Base-by-base conservation (phyloP, 2,888 invertebrate species). In the Troides oblongomaculatus region DNA sequence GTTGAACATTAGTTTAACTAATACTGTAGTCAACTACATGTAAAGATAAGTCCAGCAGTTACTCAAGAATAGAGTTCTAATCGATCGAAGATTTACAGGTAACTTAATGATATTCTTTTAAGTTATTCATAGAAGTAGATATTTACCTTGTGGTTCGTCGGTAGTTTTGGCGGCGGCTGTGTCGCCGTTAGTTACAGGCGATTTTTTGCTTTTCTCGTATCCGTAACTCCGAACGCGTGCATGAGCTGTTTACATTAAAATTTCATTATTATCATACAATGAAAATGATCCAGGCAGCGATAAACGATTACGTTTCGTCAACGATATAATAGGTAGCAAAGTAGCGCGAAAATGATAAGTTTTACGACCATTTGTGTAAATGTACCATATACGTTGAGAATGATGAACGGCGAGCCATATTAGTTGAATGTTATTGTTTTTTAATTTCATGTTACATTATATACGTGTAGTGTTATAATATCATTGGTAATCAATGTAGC, bases 211-310 rank as follows among this genome's bases (percentile, higher is more conserved):
- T 77, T 88, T 81, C 14, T 91, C 91, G 77, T 84, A 85, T 50
- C 88, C 87, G 71, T 88, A 88, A 59, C 84, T 82, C 83, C 90
- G 79, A 25, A 84, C 81, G 62, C 91, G 86, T 68, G 90, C 81
- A 77, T 90, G 88, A 75, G 87, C 90, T 89, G 81, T 2, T 30
- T 14, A 36, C 30, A 57, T 50, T 10, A 43, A 43, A 57, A 21
- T 21, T 57, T 21, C 57, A n/a, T 6, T 21, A n/a, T 57, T 12
- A 57, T n/a, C 1, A 2, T 57, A 57, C 21, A 50, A 1, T 17
- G 5, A 50, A 50, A 17, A 50, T 50, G 0, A 50, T 14, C 4
- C 17, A 14, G 5, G 17, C 50, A 50, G 2, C 46, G 50, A 17
- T 39, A 39, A 1, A 39, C 10, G 10, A 39, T 39, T 7, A 39